These are phyloP conservation scores for Darevskia mixta DNA, from an alignment of 2,797 vertebrate genomes.

Conservation along the genomic window DNA sequence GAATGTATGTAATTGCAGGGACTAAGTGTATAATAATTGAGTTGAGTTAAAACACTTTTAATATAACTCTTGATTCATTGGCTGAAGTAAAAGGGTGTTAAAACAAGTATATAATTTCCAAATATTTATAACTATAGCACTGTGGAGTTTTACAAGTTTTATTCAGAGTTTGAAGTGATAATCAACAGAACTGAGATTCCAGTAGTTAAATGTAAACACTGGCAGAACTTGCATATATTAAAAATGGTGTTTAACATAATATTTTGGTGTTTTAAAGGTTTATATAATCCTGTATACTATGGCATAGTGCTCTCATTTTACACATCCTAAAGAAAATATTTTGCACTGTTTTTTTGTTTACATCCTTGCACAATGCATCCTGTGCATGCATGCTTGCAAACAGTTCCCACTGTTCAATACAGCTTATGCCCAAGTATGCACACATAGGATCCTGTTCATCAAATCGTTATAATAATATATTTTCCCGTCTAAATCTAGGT, in stretches of 20 bases:
- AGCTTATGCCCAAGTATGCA: not conserved
- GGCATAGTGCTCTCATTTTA: not conserved
- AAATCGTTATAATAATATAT: not conserved
- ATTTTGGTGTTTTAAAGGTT: not conserved
- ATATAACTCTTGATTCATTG: not conserved
- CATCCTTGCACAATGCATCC: not conserved
- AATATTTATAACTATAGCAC: not conserved
- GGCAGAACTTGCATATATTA: not conserved
- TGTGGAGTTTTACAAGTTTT: not conserved
- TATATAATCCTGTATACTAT: not conserved
- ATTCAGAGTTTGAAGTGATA: slow-evolving; percentile 3
- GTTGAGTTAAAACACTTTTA: slow-evolving; percentile 15
- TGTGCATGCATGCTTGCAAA: not conserved
- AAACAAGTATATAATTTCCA: not conserved
- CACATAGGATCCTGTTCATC: not conserved
- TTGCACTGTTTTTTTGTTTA: not conserved
- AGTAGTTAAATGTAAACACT: not conserved
- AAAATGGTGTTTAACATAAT: not conserved
- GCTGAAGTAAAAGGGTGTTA: slow-evolving; percentile 11
- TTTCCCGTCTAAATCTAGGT: slow-evolving; percentile 21
- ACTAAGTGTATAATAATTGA: slow-evolving; percentile 10
- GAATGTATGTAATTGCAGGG: not conserved
- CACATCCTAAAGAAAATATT: not conserved
- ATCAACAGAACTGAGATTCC: not conserved
- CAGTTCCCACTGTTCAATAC: not conserved